Base-by-base conservation (phyloP, 2,888 invertebrate genomes). In the Craniophora ligustri region DNA sequence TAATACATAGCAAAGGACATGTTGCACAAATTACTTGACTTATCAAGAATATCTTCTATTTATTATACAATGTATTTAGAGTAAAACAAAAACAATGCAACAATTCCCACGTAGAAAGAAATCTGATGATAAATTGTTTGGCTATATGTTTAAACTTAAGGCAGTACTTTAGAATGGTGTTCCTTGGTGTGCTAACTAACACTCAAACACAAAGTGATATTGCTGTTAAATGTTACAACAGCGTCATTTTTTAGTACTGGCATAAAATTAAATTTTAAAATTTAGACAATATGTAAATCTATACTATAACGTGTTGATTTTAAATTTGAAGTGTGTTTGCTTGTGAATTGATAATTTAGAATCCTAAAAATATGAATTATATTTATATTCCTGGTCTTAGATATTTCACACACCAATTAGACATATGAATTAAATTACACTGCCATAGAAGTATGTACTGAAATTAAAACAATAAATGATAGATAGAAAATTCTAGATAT, bases 371-470 rank as follows among this genome's bases (percentile, higher is more conserved):
- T 5, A 10, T 31, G 34, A 36, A 28, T 30, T 35, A 10, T 14
- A 42, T 34, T 15, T 45, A 39, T 53, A 58, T 47, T 58, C 38
- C 41, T 32, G n/a, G 31, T 48, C 16, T 54, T 55, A 55, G 15
- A 62, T 55, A 55, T 46, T 41, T 10, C 5, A 44, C 41, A 64
- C 54, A 60, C 36, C 23, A 19, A 35, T 23, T 68, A 58, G 48
- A 46, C 11, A 28, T 36, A 41, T 39, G 5, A 44, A 34, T 31
- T 48, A 26, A 48, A 44, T 15, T 31, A 59, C 59, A 69, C 69
- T 69, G 69, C 69, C 69, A 53, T 59, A 26, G 15, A 14, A 44
- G 28, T 47, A 42, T 13, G n/a, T 34, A 36, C 10, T 19, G 6
- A 6, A 10, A 14, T 32, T 14, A 11, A 32, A 36, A 57, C n/a